Evolutionary conservation across 2,113 vertebrate species (phyloP).

Genomic region (Galeopterus variegatus): DNA sequence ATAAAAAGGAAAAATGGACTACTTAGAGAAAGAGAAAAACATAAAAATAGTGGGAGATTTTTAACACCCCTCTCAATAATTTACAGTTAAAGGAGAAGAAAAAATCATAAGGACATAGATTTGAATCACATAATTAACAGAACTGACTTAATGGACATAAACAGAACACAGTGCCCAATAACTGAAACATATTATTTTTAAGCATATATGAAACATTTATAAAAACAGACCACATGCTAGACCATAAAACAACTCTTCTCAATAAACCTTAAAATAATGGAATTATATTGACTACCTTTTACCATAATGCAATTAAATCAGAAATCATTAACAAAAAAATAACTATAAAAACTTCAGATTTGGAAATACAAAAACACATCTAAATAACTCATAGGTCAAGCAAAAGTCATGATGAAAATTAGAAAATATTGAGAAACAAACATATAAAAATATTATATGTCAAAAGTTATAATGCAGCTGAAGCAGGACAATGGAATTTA

Average conservation of each 20-base stretch:
- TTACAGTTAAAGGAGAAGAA: not conserved
- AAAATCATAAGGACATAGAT: not conserved
- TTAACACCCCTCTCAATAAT: not conserved
- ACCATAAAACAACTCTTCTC: not conserved
- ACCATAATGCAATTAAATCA: constrained; percentile 10
- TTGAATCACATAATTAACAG: not conserved
- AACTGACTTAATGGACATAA: not conserved
- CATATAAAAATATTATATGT: not conserved
- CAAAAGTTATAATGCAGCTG: not conserved
- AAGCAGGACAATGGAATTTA: not conserved
- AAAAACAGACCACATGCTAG: not conserved
- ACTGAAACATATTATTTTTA: not conserved
- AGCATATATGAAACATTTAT: not conserved
- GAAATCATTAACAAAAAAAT: constrained; percentile 42
- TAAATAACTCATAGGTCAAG: not conserved
- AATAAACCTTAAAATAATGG: not conserved
- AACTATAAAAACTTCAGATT: not conserved
- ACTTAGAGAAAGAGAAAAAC: not conserved
- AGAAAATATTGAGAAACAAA: not conserved
- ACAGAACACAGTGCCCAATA: not conserved
- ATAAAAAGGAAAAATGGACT: not conserved
- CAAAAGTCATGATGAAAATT: constrained; percentile 17
- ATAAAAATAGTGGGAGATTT: not conserved
- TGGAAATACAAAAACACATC: not conserved
- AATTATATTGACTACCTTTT: not conserved